Evolutionary conservation across 2,113 vertebrate genomes (phyloP).

Genomic region (Larimichthys polyactis): DNA sequence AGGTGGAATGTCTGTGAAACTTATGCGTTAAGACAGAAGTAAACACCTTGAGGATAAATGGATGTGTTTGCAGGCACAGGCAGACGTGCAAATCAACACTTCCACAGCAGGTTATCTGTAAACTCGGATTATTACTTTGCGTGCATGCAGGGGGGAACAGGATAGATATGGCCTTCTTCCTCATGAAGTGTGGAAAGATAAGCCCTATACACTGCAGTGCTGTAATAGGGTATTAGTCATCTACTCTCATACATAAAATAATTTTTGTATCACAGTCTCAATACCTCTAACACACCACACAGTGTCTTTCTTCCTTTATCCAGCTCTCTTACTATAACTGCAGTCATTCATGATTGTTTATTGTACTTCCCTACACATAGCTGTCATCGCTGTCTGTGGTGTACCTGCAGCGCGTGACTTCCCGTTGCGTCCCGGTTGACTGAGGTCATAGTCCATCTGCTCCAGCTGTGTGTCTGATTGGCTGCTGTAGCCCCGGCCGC

Average conservation of each 20-base stretch:
- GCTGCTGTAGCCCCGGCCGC: conserved; percentile 93
- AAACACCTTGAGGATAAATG: conserved; percentile 40
- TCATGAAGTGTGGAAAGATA: not conserved
- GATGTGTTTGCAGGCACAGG: conserved; percentile 35
- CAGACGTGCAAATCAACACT: conserved; percentile 37
- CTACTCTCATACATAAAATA: conserved; percentile 2
- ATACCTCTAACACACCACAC: not conserved
- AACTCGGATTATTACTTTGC: conserved; percentile 16
- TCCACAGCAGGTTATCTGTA: conserved; percentile 23
- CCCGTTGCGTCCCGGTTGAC: conserved; percentile 90
- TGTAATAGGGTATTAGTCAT: not conserved
- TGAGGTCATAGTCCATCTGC: conserved; percentile 90
- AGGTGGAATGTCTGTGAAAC: conserved; percentile 6
- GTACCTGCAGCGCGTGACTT: conserved; percentile 92
- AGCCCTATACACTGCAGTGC: not conserved
- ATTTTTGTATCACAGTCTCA: not conserved
- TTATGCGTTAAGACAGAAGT: conserved; percentile 1
- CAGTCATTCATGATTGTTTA: not conserved
- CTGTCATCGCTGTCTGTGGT: conserved; percentile 25
- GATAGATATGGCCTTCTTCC: not conserved
- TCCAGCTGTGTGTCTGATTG: conserved; percentile 84
- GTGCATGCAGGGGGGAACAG: not conserved
- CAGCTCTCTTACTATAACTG: not conserved
- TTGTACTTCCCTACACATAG: not conserved
- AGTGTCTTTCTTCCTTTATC: conserved; percentile 3